A percentile compares a stretch with the other conserved stretches of the same genome.
Conservation (phyloP, 2,888 invertebrate genomes). For the Axea sp. region DNA sequence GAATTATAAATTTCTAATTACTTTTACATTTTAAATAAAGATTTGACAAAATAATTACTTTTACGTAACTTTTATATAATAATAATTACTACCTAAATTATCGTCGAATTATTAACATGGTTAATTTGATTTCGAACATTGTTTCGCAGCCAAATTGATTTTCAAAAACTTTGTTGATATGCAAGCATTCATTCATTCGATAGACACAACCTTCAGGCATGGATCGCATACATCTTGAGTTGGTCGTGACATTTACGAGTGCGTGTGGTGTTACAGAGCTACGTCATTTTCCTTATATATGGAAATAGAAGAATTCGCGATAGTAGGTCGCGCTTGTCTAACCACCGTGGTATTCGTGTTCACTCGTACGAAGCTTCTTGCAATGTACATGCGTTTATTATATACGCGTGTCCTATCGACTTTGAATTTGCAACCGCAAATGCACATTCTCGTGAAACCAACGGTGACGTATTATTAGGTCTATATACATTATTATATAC, state of each 20-base stretch:
- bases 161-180: conserved; percentile 19
- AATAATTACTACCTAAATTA: conserved; percentile 14
- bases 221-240: conserved; percentile 37
- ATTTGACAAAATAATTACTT: too few relatives aligned
- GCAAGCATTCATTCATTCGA: conserved; percentile 27
- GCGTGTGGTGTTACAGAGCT: conserved; percentile 43
- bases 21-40: too few relatives aligned
- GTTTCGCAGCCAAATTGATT: conserved; percentile 27
- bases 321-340: conserved; percentile 51
- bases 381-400: conserved; percentile 36
- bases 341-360: conserved; percentile 54
- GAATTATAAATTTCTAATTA: too few relatives aligned
- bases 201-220: conserved; percentile 36
- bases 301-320: conserved; percentile 59
- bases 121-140: conserved; percentile 28
- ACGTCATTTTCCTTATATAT: conserved; percentile 66
- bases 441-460: conserved; percentile 18
- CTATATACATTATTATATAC: too few relatives aligned
- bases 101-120: conserved; percentile 5
- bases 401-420: conserved; percentile 1
- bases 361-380: conserved; percentile 35
- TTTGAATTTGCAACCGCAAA: conserved; percentile 25
- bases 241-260: conserved; percentile 66
- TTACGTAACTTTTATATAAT: too few relatives aligned
- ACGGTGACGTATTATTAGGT: too few relatives aligned